Percentiles rank a stretch among this genome's conserved stretches.
Evolutionary conservation across 1,140 invertebrate genomes (phyloP).

Genomic region (Drepana arcuata): DNA sequence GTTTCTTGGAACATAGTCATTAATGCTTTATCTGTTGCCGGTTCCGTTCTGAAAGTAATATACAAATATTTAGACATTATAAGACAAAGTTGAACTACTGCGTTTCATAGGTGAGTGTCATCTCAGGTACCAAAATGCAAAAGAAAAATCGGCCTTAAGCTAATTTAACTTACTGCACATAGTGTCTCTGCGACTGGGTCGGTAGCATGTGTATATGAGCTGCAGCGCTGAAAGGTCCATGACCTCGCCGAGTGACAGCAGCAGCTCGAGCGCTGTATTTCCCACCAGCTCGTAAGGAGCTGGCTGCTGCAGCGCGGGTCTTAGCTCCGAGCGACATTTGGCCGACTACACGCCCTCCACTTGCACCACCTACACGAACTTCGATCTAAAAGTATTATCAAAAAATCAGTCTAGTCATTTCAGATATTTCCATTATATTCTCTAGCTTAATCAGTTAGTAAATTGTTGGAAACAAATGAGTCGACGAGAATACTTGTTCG

Average conservation of each 20-base stretch:
- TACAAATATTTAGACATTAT: no score
- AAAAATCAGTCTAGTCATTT: no score
- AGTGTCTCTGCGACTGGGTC: conserved; percentile 54
- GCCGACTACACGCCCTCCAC: conserved; percentile 68
- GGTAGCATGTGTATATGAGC: conserved; percentile 60
- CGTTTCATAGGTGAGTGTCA: no score
- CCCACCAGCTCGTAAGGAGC: conserved; percentile 46
- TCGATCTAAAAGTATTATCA: conserved; percentile 46
- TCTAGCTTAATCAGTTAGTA: no score
- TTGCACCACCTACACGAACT: conserved; percentile 45
- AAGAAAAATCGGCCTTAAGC: no score
- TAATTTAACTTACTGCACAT: conserved; percentile 55
- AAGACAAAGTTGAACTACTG: no score
- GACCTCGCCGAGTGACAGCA: conserved; percentile 47
- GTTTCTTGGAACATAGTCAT: conserved; percentile 66
- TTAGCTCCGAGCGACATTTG: conserved; percentile 56
- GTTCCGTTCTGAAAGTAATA: conserved; percentile 57
- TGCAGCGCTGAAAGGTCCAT: conserved; percentile 54
- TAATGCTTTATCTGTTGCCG: conserved; percentile 59
- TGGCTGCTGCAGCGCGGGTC: conserved; percentile 51
- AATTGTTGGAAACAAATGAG: no score
- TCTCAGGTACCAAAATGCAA: no score
- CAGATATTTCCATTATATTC: no score
- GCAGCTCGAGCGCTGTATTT: conserved; percentile 55
- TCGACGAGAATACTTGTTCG: no score